A percentile compares a stretch with the other conserved stretches of the same genome.
These are phyloP conservation scores for Aphidius colemani DNA, from an alignment of 2,888 invertebrate species.

Conservation along the genomic window DNA sequence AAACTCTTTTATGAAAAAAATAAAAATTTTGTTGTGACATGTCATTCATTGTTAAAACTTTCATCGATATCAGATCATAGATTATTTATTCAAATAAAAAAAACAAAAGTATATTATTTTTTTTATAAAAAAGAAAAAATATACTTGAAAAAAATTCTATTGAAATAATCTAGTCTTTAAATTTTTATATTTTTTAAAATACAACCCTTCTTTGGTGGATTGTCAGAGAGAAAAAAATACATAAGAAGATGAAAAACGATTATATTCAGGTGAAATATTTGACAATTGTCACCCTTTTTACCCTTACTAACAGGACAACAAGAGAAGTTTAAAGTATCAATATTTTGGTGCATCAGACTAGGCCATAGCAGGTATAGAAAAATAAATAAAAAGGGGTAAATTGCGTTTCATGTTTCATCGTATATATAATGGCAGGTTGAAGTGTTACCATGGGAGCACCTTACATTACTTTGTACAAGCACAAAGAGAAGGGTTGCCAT, in stretches of 20 bases:
- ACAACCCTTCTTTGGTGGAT: neutral
- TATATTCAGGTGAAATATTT: too few species aligned
- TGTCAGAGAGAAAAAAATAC: too few species aligned
- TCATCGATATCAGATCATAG: slow-evolving; percentile 37
- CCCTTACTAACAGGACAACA: too few species aligned
- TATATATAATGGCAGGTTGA: slow-evolving; percentile 32
- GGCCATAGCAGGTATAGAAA: neutral
- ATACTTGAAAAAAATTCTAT: slow-evolving; percentile 3
- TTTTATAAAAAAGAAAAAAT: neutral
- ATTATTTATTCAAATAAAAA: slow-evolving; percentile 43
- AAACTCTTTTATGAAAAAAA: slow-evolving; percentile 21
- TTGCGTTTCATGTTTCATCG: slow-evolving; percentile 29
- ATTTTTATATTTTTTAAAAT: neutral
- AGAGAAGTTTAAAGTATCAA: neutral
- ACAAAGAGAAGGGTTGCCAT: slow-evolving; percentile 45
- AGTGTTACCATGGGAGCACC: slow-evolving; percentile 25
- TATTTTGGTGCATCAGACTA: too few species aligned
- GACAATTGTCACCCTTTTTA: too few species aligned
- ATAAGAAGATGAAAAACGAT: too few species aligned
- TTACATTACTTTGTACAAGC: slow-evolving; percentile 29
- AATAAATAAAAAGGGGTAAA: neutral
- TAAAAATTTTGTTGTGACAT: slow-evolving; percentile 42
- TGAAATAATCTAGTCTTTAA: neutral
- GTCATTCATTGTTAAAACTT: slow-evolving; percentile 35
- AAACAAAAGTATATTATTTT: neutral